Evolutionary conservation across 2,888 invertebrate species (phyloP), one percentile per base, ranked within the genome.

Genomic region (Scaptomyza polygonia): DNA sequence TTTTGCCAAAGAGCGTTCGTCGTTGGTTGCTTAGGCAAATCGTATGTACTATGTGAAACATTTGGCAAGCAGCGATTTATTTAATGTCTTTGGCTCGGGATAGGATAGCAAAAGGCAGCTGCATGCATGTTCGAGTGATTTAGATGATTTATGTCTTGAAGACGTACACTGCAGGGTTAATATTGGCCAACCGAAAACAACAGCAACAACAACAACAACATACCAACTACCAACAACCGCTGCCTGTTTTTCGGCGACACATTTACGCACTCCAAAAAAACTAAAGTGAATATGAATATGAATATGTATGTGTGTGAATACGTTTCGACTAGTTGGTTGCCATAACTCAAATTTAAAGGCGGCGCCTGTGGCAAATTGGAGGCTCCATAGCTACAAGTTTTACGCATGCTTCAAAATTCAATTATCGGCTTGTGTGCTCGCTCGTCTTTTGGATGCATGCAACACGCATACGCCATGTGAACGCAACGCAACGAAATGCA

Each of bases 71-170:
- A 89, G 87, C 90, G 91, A 91, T 91, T 91, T 91, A 91, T 91
- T 91, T 91, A 90, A 91, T 90, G 90, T 81, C 86, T 88, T 83
- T 79, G 74, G 69, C 75, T 47, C 65, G 61, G 64, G 57, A 51
- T 18, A 7, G 64, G 57, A 51, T 18, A 7, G 51, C 16, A 40
- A 51, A 54, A 42, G 67, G 67, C 82, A 83, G 79, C 88, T 91
- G 89, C 90, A 90, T 91, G 89, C 90, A 90, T 90, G 90, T 89
- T 90, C 84, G 89, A 91, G 91, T 91, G 91, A 91, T 91, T 91
- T 91, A 90, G 80, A 90, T 91, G 91, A 91, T 91, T 91, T 91
- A 91, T 91, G 89, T 86, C 79, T 71, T 75, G 16, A 85, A 83
- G 84, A 87, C 84, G 84, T 80, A 77, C 79, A 77, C 89, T 89